Evolutionary conservation across 2,797 vertebrate species (phyloP).

Genomic region (Etheostoma perlongum): DNA sequence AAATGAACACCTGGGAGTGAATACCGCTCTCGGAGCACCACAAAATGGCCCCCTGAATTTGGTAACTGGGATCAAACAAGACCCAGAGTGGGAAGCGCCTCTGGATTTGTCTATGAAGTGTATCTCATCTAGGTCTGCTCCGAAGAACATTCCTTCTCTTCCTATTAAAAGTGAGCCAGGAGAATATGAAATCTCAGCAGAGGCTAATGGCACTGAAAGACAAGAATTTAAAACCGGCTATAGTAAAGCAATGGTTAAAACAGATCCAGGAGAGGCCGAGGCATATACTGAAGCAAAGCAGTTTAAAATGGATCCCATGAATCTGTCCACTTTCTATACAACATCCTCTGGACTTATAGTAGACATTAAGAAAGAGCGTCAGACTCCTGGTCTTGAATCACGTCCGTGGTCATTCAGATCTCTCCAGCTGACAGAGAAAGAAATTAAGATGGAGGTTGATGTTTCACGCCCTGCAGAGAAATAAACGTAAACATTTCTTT

Average conservation of each 20-base stretch:
- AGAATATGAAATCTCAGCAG: slow-evolving; percentile 40
- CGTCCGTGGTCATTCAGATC: slow-evolving; percentile 3
- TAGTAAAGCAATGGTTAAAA: not conserved
- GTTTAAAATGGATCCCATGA: slow-evolving; percentile 24
- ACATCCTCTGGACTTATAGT: slow-evolving; percentile 20
- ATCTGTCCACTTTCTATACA: slow-evolving; percentile 1
- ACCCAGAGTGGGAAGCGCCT: slow-evolving; percentile 46
- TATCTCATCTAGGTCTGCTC: not conserved
- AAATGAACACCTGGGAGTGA: not conserved
- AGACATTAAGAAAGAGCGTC: slow-evolving; percentile 56
- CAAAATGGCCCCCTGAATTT: slow-evolving; percentile 34
- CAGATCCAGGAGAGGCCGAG: not conserved
- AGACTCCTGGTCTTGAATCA: not conserved
- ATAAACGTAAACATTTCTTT: not conserved
- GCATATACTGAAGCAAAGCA: slow-evolving; percentile 11
- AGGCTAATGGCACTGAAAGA: not conserved
- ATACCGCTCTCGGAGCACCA: not conserved
- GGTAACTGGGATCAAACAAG: slow-evolving; percentile 6
- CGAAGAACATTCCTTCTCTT: not conserved
- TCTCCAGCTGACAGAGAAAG: slow-evolving; percentile 15
- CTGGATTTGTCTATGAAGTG: slow-evolving; percentile 75
- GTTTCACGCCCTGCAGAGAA: slow-evolving; percentile 9
- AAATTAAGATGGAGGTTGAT: slow-evolving; percentile 49
- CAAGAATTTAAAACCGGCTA: not conserved
- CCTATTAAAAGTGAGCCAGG: slow-evolving; percentile 61